Evolutionary conservation across 2,113 vertebrate genomes (phyloP).

Genomic region (Penelope pileata): DNA sequence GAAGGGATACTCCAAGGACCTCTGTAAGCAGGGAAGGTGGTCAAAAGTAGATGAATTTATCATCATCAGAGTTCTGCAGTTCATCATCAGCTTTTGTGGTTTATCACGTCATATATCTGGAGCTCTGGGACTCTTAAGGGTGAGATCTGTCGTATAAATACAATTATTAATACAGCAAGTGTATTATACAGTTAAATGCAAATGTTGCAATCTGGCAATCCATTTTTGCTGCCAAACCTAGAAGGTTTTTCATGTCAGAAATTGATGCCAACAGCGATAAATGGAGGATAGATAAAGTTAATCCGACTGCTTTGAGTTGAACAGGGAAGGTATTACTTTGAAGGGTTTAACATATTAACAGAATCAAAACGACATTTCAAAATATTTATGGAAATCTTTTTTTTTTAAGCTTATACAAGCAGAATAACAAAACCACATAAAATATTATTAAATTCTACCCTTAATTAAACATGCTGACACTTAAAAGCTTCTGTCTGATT

Average conservation of each 20-base stretch:
- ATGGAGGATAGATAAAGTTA: slow-evolving; percentile 65
- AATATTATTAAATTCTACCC: slow-evolving; percentile 56
- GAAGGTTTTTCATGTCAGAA: slow-evolving; percentile 54
- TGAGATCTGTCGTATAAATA: slow-evolving; percentile 51
- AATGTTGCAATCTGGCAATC: slow-evolving; percentile 58
- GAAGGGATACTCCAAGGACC: slow-evolving; percentile 28
- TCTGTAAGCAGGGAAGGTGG: not conserved
- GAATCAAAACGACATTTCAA: slow-evolving; percentile 53
- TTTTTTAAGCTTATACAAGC: slow-evolving; percentile 53
- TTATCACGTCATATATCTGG: not conserved
- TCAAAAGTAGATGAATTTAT: slow-evolving; percentile 50
- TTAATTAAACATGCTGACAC: slow-evolving; percentile 66
- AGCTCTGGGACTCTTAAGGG: slow-evolving; percentile 39
- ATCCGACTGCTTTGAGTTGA: slow-evolving; percentile 55
- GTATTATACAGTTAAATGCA: slow-evolving; percentile 48
- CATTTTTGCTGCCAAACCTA: slow-evolving; percentile 48
- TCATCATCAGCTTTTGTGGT: slow-evolving; percentile 34
- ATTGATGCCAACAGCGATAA: slow-evolving; percentile 58
- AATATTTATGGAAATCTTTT: slow-evolving; percentile 67
- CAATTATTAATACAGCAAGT: slow-evolving; percentile 19
- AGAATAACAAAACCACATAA: slow-evolving; percentile 57
- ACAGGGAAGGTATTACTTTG: slow-evolving; percentile 67
- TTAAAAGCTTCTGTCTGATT: slow-evolving; percentile 61
- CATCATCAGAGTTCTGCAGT: not conserved
- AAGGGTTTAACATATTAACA: slow-evolving; percentile 69